Evolutionary conservation across 2,113 vertebrate genomes (phyloP), one percentile per base, ranked within the genome.

Genomic region (Ictalurus furcatus): DNA sequence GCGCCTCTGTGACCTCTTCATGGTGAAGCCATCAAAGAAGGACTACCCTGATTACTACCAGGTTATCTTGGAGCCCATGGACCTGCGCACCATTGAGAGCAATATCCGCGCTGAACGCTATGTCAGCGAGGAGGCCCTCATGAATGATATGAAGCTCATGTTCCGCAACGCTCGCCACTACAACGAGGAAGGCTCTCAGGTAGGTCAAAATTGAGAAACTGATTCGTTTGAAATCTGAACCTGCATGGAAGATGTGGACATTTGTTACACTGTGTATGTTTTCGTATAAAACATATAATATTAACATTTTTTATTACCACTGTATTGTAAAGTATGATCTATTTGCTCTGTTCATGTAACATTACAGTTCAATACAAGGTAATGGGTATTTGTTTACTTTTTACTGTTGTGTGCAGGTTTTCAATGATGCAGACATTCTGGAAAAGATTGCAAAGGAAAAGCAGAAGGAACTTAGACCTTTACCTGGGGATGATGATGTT

Each of bases 41-140:
- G 98, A 99, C 94, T 99, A 99, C 90, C 98, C 98, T 23, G 98
- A 99, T 95, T 99, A 99, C 90, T 99, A 99, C 89, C 98, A 99
- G 89, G 97, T 99, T 80, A 99, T 99, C 90, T 94, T 98, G 65
- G 98, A 99, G 90, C 98, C 98, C 6, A 97, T 99, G 97, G 98
- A 99, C 94, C 93, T 99, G 92, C 99, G 98, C 94, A 99, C 97
- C 92, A 97, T 99, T 59, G 98, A 99, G 88, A 95, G 97, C 94
- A 98, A 97, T 91, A 95, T 99, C 88, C 97, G 97, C 88, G 96
- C 91, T 30, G 98, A 99, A 17, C 98, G 98, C 91, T 99, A 99
- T 0, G 25, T 86, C 28, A 97, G 93, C 0, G 98, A 98, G 74
- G 98, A 99, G 19, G 96, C 96, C 21, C 96, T 99, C 93, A 96